Conservation (phyloP, 2,113 vertebrate species). For the Mungos mungo region DNA sequence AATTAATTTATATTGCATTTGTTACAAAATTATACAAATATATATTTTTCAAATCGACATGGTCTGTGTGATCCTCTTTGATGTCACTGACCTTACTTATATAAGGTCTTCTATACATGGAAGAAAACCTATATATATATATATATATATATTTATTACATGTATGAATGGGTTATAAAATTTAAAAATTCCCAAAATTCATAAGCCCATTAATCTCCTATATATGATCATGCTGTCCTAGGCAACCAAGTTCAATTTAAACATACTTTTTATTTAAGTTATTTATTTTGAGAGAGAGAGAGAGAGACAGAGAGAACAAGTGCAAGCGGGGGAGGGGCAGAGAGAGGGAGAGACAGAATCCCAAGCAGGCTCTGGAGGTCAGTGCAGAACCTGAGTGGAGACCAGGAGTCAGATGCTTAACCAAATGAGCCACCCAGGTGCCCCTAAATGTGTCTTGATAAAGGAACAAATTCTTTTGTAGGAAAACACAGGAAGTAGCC, state of each 20-base stretch:
- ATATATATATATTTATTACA: not conserved
- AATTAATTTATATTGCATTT: constrained; percentile 2
- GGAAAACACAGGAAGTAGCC: not conserved
- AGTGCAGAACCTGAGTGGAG: not conserved
- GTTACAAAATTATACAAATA: not conserved
- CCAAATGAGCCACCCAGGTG: not conserved
- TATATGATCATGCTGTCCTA: not conserved
- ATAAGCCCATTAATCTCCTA: not conserved
- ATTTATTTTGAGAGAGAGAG: not conserved
- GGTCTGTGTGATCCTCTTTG: not conserved
- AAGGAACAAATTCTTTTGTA: not conserved
- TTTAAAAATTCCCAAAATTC: not conserved
- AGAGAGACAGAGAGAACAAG: not conserved
- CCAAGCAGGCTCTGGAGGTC: not conserved
- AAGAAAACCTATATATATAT: not conserved
- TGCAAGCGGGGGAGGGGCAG: not conserved
- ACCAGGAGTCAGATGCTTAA: not conserved
- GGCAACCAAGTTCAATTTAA: not conserved
- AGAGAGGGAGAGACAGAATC: not conserved
- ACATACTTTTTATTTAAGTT: not conserved
- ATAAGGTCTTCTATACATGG: not conserved
- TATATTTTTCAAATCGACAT: not conserved
- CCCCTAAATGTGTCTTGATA: not conserved
- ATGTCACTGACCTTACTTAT: not conserved
- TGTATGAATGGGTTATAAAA: not conserved